phyloP scores from a whole-genome alignment of 1,140 invertebrate species.

The Sinella curviseta region DNA sequence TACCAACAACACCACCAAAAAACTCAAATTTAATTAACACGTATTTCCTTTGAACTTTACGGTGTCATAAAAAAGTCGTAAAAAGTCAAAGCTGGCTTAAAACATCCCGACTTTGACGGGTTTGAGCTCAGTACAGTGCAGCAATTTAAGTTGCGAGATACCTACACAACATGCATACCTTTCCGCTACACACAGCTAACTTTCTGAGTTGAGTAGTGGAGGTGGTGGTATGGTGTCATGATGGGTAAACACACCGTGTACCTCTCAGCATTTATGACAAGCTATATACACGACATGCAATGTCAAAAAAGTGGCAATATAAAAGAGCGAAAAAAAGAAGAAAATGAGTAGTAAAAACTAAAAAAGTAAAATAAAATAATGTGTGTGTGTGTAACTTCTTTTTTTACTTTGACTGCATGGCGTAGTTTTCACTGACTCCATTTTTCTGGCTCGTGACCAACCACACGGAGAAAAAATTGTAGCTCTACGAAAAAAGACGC shows the following conservation, averaged over 20 bases:
- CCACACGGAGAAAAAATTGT: too few relatives aligned
- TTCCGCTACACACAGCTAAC: too few relatives aligned
- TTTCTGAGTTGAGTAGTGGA: too few relatives aligned
- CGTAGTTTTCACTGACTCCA: background rate
- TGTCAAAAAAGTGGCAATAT: background rate
- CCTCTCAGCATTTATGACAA: too few relatives aligned
- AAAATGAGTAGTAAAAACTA: constrained; percentile 13
- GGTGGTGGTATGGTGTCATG: background rate
- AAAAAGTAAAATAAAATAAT: constrained; percentile 1
- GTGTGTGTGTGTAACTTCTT: too few relatives aligned
- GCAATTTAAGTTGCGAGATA: too few relatives aligned
- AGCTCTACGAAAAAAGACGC: too few relatives aligned
- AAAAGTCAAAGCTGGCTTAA: constrained; percentile 19
- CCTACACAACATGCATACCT: too few relatives aligned
- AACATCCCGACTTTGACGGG: background rate
- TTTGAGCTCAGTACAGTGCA: too few relatives aligned
- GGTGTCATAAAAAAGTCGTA: constrained; percentile 18
- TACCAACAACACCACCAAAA: background rate
- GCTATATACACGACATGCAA: too few relatives aligned
- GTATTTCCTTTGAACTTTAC: constrained; percentile 23
- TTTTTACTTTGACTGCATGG: too few relatives aligned
- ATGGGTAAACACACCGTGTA: background rate
- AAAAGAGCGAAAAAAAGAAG: background rate
- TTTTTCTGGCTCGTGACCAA: constrained; percentile 11
- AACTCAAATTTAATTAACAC: constrained; percentile 14